Percentiles rank a stretch among this genome's conserved stretches.
phyloP scores from a whole-genome alignment of 2,888 invertebrate genomes.

The Cephus runcator region DNA sequence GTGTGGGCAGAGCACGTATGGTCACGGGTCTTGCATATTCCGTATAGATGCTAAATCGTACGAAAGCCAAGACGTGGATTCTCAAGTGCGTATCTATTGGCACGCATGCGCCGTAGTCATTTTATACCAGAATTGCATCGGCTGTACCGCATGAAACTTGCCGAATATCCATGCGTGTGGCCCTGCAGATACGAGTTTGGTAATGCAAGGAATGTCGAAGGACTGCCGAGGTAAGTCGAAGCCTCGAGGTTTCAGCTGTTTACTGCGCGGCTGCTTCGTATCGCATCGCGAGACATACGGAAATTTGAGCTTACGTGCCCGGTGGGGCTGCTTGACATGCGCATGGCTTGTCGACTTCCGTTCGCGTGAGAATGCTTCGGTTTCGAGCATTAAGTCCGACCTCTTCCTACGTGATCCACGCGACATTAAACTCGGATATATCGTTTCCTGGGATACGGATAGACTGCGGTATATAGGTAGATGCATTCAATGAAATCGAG shows the following conservation, averaged over 20 bases:
- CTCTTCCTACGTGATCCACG: neutral
- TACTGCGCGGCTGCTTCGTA: neutral
- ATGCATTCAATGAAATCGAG: neutral
- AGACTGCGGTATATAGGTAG: neutral
- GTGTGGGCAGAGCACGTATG: neutral
- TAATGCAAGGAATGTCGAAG: neutral
- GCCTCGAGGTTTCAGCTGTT: neutral
- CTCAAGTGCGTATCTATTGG: neutral
- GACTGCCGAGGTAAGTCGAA: neutral
- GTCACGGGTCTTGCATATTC: neutral
- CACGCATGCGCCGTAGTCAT: neutral
- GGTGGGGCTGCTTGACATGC: conserved; percentile 17
- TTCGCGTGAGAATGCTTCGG: conserved; percentile 34
- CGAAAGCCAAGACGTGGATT: neutral
- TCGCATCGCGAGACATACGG: conserved; percentile 25
- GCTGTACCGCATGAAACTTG: too few species aligned
- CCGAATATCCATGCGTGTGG: neutral
- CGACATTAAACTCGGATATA: neutral
- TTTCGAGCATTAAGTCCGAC: conserved; percentile 8
- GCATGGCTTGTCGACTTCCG: conserved; percentile 48
- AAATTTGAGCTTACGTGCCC: conserved; percentile 29
- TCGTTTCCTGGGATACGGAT: neutral
- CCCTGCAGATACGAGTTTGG: neutral
- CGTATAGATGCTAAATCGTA: neutral
- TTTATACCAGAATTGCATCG: neutral